Evolutionary conservation across 2,113 vertebrate genomes (phyloP).

Genomic region (Alosa alosa): DNA sequence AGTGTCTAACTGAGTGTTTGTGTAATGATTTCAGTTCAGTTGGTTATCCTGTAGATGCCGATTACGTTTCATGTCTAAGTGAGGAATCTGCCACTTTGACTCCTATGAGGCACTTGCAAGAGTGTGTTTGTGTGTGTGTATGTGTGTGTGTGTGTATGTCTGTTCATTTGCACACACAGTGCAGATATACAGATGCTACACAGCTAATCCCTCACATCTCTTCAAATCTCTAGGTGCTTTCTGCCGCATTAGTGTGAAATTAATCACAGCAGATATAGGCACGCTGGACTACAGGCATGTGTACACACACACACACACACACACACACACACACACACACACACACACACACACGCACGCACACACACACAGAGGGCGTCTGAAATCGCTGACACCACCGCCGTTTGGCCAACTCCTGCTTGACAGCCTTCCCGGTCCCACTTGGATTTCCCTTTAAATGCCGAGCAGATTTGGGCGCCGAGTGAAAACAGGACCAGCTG

Average conservation of each 20-base stretch:
- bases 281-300: not conserved
- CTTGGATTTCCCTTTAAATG: not conserved
- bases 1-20: too few relatives aligned
- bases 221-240: not conserved
- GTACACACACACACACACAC: not conserved
- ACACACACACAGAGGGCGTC: not conserved
- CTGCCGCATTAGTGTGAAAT: not conserved
- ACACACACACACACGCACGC: not conserved
- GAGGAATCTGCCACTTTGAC: not conserved
- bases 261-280: not conserved
- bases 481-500: not conserved
- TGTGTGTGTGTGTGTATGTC: not conserved
- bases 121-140: conserved; percentile 14
- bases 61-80: too few relatives aligned
- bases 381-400: not conserved
- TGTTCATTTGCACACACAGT: not conserved
- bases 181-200: conserved; percentile 5
- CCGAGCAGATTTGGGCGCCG: not conserved
- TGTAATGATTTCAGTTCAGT: too few relatives aligned
- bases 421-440: not conserved
- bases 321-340: not conserved
- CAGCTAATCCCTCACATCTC: not conserved
- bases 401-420: not conserved
- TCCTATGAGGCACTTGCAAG: not conserved
- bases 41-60: too few relatives aligned